Evolutionary conservation across 2,113 vertebrate genomes (phyloP).

Genomic region (Glaucidium brasilianum): DNA sequence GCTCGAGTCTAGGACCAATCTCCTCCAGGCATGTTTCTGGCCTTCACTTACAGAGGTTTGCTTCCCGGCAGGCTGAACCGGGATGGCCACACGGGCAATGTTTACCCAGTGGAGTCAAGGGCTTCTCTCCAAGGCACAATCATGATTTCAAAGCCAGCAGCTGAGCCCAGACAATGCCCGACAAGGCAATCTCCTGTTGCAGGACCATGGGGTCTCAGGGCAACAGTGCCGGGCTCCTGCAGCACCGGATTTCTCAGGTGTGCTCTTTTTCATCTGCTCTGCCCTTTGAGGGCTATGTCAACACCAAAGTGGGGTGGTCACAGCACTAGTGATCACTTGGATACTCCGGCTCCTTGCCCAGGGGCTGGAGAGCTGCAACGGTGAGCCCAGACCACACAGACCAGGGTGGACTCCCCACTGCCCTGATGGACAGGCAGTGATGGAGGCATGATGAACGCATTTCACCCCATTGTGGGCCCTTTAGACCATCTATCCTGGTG

Average conservation of each 20-base stretch:
- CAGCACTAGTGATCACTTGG: not conserved
- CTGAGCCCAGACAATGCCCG: rapidly evolving
- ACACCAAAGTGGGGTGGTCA: not conserved
- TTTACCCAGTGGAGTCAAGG: not conserved
- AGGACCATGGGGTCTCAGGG: rapidly evolving
- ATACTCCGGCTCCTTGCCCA: not conserved
- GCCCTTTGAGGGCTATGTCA: not conserved
- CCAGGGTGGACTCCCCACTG: not conserved
- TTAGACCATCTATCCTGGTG: not conserved
- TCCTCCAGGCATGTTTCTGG: not conserved
- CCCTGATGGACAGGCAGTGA: rapidly evolving
- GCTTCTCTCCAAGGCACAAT: not conserved
- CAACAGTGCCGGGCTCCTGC: not conserved
- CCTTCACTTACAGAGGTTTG: not conserved
- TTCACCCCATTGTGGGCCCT: not conserved
- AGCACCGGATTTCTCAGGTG: not conserved
- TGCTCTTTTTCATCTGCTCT: not conserved
- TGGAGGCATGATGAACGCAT: rapidly evolving
- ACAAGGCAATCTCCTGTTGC: not conserved
- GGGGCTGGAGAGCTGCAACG: not conserved
- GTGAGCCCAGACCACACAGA: not conserved
- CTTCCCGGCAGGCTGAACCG: not conserved
- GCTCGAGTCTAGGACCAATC: not conserved
- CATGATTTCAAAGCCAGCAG: not conserved
- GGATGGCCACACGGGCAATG: not conserved